Evolutionary conservation across 2,113 vertebrate species (phyloP).

Genomic region (Dasyornis broadbenti): DNA sequence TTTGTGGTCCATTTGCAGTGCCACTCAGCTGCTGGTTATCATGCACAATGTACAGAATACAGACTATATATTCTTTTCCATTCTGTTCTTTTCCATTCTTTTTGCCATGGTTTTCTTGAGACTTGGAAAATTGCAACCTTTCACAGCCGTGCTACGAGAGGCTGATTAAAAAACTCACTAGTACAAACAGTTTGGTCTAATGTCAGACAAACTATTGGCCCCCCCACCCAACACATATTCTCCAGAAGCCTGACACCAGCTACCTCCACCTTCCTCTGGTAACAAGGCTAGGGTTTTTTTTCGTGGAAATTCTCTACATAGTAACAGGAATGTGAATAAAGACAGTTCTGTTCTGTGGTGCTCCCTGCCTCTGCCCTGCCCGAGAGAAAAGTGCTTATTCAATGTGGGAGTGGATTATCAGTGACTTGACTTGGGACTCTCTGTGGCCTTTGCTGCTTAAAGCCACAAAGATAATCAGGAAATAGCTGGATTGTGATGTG

Average conservation of each 20-base stretch:
- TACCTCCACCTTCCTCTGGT: background rate
- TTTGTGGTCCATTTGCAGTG: too few species aligned
- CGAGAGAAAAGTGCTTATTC: background rate
- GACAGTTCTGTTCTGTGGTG: accelerated
- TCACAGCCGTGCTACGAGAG: background rate
- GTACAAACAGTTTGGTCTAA: background rate
- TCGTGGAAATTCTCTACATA: background rate
- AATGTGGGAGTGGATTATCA: background rate
- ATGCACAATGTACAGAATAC: background rate
- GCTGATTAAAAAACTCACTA: background rate
- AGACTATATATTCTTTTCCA: background rate
- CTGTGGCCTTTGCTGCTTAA: background rate
- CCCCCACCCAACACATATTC: accelerated
- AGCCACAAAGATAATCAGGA: background rate
- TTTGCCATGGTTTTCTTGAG: background rate
- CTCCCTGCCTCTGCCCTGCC: background rate
- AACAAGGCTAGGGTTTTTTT: background rate
- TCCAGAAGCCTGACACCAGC: background rate
- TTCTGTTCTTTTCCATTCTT: background rate
- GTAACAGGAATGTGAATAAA: background rate
- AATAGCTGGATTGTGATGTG: background rate
- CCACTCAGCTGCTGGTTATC: background rate
- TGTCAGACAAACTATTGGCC: too few species aligned
- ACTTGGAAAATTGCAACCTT: background rate
- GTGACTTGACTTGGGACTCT: background rate